Evolutionary conservation across 2,113 vertebrate genomes (phyloP), one percentile per base, ranked within the genome.

Genomic region (Periophthalmus modestus): DNA sequence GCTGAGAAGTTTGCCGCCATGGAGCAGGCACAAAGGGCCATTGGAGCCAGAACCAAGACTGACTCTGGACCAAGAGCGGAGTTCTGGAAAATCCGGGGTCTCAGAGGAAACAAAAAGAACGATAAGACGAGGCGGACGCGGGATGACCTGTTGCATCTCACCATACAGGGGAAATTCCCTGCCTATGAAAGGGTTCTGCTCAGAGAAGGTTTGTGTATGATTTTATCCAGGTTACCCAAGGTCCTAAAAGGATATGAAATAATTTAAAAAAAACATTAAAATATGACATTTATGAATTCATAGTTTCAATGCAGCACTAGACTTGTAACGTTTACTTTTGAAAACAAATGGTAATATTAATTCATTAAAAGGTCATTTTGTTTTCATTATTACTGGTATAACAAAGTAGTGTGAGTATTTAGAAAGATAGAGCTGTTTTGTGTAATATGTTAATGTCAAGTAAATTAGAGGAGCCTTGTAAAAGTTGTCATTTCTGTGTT

Each of bases 61-160:
- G 69, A 80, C 13, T 82, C 95, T 0, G 95, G 92, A 0, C 91
- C 94, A 0, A 93, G 97, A 2, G 97, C 96, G 0, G 98, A 99
- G 85, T 99, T 99, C 87, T 99, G 98, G 98, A 96, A 97, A 88
- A 93, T 99, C 63, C 94, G 98, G 16, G 97, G 98, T 4, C 93
- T 99, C 74, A 90, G 97, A 3, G 96, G 97, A 16, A 95, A 95
- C 81, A 99, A 96, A 90, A 98, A 95, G 91, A 92, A 92, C 0
- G 84, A 96, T 79, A 97, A 95, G 89, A 92, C 89, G 33, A 92
- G 94, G 2, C 93, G 94, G 73, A 95, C 93, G 77, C 93, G 96
- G 0, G 97, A 99, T 1, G 97, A 99, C 81, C 92, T 99, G 69
- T 93, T 97, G 0, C 92, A 93, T 28, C 95, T 99, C 83, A 98